phyloP scores from a whole-genome alignment of 2,888 invertebrate genomes.

The Aporophyla nigra region DNA sequence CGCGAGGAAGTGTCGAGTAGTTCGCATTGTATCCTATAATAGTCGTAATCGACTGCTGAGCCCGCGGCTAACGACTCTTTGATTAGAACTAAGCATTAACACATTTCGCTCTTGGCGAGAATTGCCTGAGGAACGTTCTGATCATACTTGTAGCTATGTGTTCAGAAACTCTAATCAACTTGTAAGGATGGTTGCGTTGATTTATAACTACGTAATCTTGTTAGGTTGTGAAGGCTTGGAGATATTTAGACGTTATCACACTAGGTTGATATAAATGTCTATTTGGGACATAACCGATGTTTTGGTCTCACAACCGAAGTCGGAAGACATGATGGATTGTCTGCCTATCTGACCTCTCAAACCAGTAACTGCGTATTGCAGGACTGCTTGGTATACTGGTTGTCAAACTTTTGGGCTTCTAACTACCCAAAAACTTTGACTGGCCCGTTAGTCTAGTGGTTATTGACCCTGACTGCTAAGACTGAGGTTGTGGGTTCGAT shows the following conservation, averaged over 20 bases:
- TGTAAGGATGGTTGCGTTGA: conserved; percentile 45
- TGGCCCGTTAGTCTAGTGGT: too few relatives aligned
- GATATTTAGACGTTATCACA: neutral
- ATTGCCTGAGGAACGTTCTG: conserved; percentile 60
- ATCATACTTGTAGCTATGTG: conserved; percentile 58
- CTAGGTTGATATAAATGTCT: neutral
- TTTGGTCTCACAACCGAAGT: neutral
- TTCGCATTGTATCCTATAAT: conserved; percentile 79
- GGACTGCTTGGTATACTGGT: too few relatives aligned
- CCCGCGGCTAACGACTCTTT: conserved; percentile 83
- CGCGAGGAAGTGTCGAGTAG: conserved; percentile 80
- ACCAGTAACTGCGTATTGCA: too few relatives aligned
- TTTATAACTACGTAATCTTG: conserved; percentile 58
- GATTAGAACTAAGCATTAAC: conserved; percentile 83
- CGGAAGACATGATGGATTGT: neutral
- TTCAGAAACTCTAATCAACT: conserved; percentile 60
- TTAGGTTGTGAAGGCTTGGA: conserved; percentile 14
- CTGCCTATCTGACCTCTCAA: too few relatives aligned
- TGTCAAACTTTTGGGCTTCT: too few relatives aligned
- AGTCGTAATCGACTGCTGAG: conserved; percentile 82
- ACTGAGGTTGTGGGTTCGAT: too few relatives aligned
- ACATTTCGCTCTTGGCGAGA: conserved; percentile 72
- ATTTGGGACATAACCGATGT: neutral
- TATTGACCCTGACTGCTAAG: too few relatives aligned
- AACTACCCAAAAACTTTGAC: too few relatives aligned